Base-by-base conservation (phyloP, 1,140 invertebrate species). In the Drosophila sechellia region DNA sequence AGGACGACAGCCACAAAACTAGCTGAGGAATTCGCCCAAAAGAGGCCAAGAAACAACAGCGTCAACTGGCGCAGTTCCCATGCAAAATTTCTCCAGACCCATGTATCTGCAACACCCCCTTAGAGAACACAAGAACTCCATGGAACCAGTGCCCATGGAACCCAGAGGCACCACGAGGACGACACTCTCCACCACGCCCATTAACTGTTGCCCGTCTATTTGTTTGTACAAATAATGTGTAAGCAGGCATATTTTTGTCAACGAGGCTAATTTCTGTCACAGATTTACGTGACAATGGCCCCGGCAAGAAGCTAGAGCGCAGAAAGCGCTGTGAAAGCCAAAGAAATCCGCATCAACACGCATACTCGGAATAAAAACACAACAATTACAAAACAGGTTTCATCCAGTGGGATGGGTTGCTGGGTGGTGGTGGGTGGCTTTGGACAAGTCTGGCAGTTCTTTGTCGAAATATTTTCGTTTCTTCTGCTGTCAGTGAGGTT, bases 231-330 rank as follows among this genome's bases (percentile, higher is more conserved):
- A 89, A 89, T 87, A 89, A 89, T 89, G 84, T 87, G 84, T 89
- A 87, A 87, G 84, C 84, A 83, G 84, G 79, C 84, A 89, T 87
- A 89, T 89, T 89, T 87, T 87, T 84, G 84, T 87, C 84, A 89
- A 89, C 79, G 76, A 77, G 84, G 79, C 79, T 87, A 89, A 84
- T 87, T 89, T 80, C 79, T 80, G 84, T 79, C 79, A 80, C 72
- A 83, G 84, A 87, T 87, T 89, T 89, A 89, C 84, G 84, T 87
- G 79, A 87, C 79, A 87, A 87, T 87, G 72, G 84, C 71, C 59
- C 61, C 45, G 17, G 43, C 65, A 81, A 65, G 48, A 69, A 65
- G 64, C 40, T 31, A 68, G 52, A 45, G 63, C 55, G 55, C 15
- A 57, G 58, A 56, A 54, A 40, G 39, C 57, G 57, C 54, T 55